Evolutionary conservation across 2,797 vertebrate species (phyloP), one percentile per base, ranked within the genome.

Genomic region (Chaunax sp.): DNA sequence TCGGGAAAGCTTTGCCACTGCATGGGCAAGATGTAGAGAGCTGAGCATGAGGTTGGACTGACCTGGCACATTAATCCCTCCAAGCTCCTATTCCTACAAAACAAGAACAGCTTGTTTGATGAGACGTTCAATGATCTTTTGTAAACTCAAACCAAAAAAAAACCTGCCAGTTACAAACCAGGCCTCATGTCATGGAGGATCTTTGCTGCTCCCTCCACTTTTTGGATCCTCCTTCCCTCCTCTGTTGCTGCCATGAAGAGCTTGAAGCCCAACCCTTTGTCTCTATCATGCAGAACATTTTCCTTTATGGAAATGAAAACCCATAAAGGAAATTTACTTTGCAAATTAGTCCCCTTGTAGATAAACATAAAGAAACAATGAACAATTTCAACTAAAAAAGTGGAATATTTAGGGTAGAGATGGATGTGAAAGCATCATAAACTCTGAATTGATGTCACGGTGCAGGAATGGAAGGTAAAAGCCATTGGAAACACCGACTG

Each of bases 321-420:
- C 87, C 88, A 76, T 91, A 87, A 90, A 90, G 91, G 88, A 87
- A 84, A 80, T 76, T 66, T 57, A 69, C 67, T 62, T 78, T 73
- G 52, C 52, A 37, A 64, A 72, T 35, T 11, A 19, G 23, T 58
- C 59, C 51, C 58, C 60, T 43, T 55, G 23, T 64, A 72, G 37
- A 59, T 69, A 69, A 53, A 65, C 45, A 47, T 15, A 35, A 45
- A 23, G 1, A 59, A 7, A 45, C 20, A 25, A 33, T 5, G 33
- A 40, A 1, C 7, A 46, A 37, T 2, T 49, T 3, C 14, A 49
- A 23, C 41, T 26, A 41, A 47, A 54, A 77, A 35, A 38, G 19
- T 57, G 0, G 23, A 50, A 67, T 10, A 14, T 37, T 14, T 54
- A 40, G 18, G 4, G 8, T 61, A 59, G 54, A 69, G 38, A 22